phyloP scores from a whole-genome alignment of 2,113 vertebrate species.

The rat (Rattus norvegicus) region DNA sequence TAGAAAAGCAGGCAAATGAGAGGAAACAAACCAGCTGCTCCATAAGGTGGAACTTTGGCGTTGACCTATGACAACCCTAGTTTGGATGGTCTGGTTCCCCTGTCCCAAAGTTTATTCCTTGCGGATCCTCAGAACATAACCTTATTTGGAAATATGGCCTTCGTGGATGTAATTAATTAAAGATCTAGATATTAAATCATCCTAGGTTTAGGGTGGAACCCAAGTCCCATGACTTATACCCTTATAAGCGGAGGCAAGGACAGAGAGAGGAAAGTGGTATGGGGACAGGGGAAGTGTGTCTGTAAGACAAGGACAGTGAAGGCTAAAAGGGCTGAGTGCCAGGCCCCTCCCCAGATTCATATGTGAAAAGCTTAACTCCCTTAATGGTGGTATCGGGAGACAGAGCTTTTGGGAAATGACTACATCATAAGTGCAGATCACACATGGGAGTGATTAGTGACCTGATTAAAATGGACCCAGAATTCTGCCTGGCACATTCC shows the following conservation, averaged over 20 bases:
- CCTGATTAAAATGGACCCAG: not conserved
- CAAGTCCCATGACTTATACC: not conserved
- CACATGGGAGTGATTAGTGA: not conserved
- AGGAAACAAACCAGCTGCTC: not conserved
- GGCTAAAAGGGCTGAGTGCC: not conserved
- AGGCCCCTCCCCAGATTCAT: not conserved
- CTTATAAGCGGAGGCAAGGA: not conserved
- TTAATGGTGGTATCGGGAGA: not conserved
- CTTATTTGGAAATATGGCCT: not conserved
- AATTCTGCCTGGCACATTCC: not conserved
- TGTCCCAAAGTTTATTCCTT: not conserved
- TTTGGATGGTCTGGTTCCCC: not conserved
- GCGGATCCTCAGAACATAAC: not conserved
- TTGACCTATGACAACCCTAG: not conserved
- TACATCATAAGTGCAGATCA: not conserved
- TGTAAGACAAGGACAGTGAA: not conserved
- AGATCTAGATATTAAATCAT: not conserved
- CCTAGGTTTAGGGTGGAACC: not conserved
- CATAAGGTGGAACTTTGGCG: not conserved
- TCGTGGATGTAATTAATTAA: not conserved
- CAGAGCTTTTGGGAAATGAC: not conserved
- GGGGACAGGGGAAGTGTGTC: not conserved
- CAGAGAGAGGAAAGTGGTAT: not conserved
- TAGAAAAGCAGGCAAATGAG: not conserved
- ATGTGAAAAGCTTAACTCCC: not conserved